A percentile compares a stretch with the other conserved stretches of the same genome.
These are phyloP conservation scores for Pinctada fucata DNA, from an alignment of 2,888 invertebrate genomes.

Conservation along the genomic window DNA sequence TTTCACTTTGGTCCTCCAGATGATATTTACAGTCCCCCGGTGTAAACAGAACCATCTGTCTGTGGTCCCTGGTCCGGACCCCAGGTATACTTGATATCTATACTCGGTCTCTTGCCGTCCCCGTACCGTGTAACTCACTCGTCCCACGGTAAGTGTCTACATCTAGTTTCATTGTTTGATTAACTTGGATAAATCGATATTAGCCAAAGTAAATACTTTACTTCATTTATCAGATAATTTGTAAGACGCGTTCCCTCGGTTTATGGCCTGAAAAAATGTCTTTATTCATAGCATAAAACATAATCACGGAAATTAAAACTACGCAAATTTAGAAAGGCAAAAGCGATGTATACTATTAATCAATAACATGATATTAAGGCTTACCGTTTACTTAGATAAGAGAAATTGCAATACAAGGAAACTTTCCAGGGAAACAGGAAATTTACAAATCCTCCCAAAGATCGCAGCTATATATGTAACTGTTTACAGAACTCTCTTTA, in stretches of 20 bases:
- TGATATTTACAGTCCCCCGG: constrained; percentile 25
- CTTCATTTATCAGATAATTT: background rate
- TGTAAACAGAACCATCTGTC: constrained; percentile 39
- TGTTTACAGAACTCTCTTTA: too few species aligned
- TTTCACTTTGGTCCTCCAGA: background rate
- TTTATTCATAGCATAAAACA: background rate
- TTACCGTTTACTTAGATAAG: background rate
- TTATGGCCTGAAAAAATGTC: background rate
- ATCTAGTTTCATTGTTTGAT: constrained; percentile 4
- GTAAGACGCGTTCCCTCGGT: constrained; percentile 1
- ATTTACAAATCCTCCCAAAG: too few species aligned
- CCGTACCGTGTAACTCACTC: background rate
- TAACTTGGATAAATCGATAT: constrained; percentile 1
- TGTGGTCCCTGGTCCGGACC: background rate
- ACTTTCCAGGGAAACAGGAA: too few species aligned
- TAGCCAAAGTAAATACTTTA: background rate
- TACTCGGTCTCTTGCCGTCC: background rate
- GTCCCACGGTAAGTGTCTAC: background rate
- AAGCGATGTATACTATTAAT: background rate
- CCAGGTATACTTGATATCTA: background rate
- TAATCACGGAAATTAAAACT: constrained; percentile 1
- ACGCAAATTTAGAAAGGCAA: background rate
- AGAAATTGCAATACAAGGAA: too few species aligned
- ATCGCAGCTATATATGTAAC: too few species aligned
- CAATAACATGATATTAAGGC: background rate